Evolutionary conservation across 2,888 invertebrate species (phyloP), one percentile per base, ranked within the genome.

Genomic region (Cheilosia urbana): DNA sequence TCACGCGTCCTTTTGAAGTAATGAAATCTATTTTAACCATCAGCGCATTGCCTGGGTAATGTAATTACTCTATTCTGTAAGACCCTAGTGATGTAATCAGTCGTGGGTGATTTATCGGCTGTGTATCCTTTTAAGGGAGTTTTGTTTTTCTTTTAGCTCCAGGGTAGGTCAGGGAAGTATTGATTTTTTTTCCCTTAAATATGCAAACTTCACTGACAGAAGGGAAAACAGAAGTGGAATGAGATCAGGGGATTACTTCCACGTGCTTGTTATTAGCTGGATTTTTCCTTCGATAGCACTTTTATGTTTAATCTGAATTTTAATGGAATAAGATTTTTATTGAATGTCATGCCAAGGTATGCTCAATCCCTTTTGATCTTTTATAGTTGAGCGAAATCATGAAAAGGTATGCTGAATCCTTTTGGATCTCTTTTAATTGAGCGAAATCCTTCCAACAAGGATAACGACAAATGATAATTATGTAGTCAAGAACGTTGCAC

Each of bases 261-360:
- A 65, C 63, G 73, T 73, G 63, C 45, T 55, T 17, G 55, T 63
- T 63, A 73, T 73, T 73, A 63, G 63, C 65, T 47, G 17, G 57
- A 21, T 73, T 73, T 21, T 45, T 53, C 30, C 37, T 15, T 51
- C 19, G 19, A 11, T 49, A 11, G 11, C 21, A 11, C 7, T 15
- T n/a, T n/a, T 3, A n/a, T 6, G 13, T 4, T 37, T 13, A 4
- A 3, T 4, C 0, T 4, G 13, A 13, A 13, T 3, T 9, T 9
- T 9, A 9, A 37, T 4, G 37, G 4, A 13, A 4, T 4, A 37
- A 0, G 0, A 37, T 13, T 37, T 37, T 37, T 13, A 34, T 34
- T 34, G 34, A 11, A 34, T 34, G 34, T 0, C 11, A 34, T 34
- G 11, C 11, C 11, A 34, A 11, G 34, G 34, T 11, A 2, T 34